phyloP scores from a whole-genome alignment of 2,113 vertebrate species.

The Lasiurus cinereus region DNA sequence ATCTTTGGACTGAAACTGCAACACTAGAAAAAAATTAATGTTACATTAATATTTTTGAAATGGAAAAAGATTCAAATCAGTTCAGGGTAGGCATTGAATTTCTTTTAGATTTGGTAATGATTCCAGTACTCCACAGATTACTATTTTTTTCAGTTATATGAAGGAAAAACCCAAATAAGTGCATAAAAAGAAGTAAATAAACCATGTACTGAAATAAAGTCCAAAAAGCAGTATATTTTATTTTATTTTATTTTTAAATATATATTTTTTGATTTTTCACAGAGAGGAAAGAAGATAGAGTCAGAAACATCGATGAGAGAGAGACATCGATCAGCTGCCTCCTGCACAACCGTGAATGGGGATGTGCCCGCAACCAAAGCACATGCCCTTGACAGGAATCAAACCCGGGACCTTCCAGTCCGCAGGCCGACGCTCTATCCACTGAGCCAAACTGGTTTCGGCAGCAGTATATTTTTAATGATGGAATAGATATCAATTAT shows the following conservation, averaged over 20 bases:
- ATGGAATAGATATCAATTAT: not conserved
- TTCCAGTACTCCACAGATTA: conserved; percentile 35
- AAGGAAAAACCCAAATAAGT: conserved; percentile 5
- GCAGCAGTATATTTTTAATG: not conserved
- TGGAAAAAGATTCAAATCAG: conserved; percentile 19
- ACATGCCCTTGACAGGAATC: too few relatives aligned
- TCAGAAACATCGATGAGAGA: too few relatives aligned
- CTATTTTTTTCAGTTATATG: not conserved
- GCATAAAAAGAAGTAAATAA: conserved; percentile 34
- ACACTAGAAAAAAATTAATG: not conserved
- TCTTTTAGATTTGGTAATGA: conserved; percentile 46
- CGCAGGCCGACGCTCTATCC: too few relatives aligned
- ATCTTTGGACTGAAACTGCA: not conserved
- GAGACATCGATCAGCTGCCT: too few relatives aligned
- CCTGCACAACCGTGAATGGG: too few relatives aligned
- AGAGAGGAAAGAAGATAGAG: too few relatives aligned
- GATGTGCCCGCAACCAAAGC: too few relatives aligned
- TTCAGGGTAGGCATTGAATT: conserved; percentile 11
- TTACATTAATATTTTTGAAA: conserved; percentile 46
- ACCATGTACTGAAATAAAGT: conserved; percentile 25
- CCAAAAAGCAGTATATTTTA: not conserved
- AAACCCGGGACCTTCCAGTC: too few relatives aligned
- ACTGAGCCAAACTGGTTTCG: too few relatives aligned
- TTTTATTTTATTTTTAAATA: too few relatives aligned
- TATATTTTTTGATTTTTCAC: too few relatives aligned